phyloP scores from a whole-genome alignment of 2,113 vertebrate genomes.

The Carassius auratus region DNA sequence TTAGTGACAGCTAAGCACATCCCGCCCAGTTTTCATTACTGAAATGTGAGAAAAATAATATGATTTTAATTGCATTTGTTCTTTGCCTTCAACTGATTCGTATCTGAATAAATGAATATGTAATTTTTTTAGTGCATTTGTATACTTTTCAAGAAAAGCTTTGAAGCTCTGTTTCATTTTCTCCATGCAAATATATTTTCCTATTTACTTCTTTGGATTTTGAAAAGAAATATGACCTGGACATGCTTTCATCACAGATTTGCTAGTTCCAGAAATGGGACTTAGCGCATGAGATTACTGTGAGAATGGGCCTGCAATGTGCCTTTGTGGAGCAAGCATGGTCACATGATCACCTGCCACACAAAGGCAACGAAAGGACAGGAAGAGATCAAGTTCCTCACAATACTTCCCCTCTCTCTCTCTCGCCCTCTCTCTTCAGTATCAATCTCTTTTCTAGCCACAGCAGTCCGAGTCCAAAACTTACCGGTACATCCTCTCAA shows the following conservation, averaged over 20 bases:
- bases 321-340: constrained; percentile 30
- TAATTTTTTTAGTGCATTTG: not conserved
- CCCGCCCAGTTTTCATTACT: not conserved
- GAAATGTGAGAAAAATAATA: not conserved
- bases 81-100: not conserved
- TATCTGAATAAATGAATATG: not conserved
- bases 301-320: constrained; percentile 45
- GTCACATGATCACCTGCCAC: constrained; percentile 54
- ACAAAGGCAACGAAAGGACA: constrained; percentile 56
- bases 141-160: not conserved
- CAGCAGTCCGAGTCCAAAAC: constrained; percentile 54
- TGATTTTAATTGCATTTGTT: too few species aligned
- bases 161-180: not conserved
- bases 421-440: not conserved
- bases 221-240: not conserved
- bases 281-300: not conserved
- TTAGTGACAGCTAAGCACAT: not conserved
- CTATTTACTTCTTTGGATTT: not conserved
- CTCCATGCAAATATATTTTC: not conserved
- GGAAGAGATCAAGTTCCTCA: constrained; percentile 64
- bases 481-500: constrained; percentile 94
- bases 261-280: not conserved
- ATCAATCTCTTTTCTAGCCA: not conserved
- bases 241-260: not conserved
- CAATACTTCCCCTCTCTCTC: constrained; percentile 35